Evolutionary conservation across 2,888 invertebrate genomes (phyloP), one percentile per base, ranked within the genome.

Genomic region (Acronicta alni): DNA sequence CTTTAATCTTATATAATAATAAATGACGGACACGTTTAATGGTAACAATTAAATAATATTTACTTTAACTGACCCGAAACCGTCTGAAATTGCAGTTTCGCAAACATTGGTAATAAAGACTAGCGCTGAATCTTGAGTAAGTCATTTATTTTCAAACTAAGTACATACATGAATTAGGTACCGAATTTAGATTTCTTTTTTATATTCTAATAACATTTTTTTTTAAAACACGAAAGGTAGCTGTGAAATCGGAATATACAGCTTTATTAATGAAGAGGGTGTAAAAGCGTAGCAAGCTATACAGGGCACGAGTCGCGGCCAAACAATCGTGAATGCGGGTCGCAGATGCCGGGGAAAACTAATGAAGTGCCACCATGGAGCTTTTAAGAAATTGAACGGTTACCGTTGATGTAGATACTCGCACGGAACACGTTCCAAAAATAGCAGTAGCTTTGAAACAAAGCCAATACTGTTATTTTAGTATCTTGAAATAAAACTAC

Each of bases 321-420:
- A 84, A 88, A 90, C 90, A 92, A 91, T 89, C 82, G 80, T 76
- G 81, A 85, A 89, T 87, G 79, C 89, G 85, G 89, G 89, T 85
- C 88, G 82, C 88, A 89, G 85, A 81, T 86, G 86, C 82, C 81
- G 67, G 70, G 79, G 73, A 78, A 81, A 87, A 87, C 90, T 89
- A 91, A 93, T 92, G 91, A 92, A 91, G 87, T 57, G 84, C 86
- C 79, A 73, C 79, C 67, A 66, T 75, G 69, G 56, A 78, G 86
- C 89, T 90, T 90, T 91, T 90, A 92, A 86, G 87, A 85, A 89
- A 92, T 90, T 89, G 85, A 89, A 89, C 83, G 20, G 82, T 84
- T 83, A 81, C 79, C 75, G 75, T 77, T 72, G 71, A 35, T 35
- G 32, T 32, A 61, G 78, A 67, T 65, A 67, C 65, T 68, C 60